Evolutionary conservation across 1,140 invertebrate genomes (phyloP).

Genomic region (Drosophila bocqueti): DNA sequence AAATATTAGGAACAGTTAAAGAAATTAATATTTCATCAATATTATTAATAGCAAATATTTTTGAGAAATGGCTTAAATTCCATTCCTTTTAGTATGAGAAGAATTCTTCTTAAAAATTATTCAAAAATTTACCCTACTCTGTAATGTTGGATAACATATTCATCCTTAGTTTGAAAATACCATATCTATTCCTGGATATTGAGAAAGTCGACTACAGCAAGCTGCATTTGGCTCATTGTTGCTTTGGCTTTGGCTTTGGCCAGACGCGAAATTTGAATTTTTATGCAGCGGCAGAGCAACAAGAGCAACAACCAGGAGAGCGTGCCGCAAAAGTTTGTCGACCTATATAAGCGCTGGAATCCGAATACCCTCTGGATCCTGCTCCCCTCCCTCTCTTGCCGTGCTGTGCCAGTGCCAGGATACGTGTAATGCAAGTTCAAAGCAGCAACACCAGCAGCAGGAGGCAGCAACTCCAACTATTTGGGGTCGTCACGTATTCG

Average conservation of each 20-base stretch:
- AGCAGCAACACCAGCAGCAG: constrained; percentile 50
- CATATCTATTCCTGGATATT: constrained; percentile 5
- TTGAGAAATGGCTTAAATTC: too few species aligned
- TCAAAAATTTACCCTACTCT: neutral
- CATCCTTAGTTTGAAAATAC: neutral
- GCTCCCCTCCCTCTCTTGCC: neutral
- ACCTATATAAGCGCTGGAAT: constrained; percentile 74
- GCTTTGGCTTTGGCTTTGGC: constrained; percentile 46
- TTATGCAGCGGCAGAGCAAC: constrained; percentile 64
- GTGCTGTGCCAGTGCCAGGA: constrained; percentile 35
- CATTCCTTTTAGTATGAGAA: too few species aligned
- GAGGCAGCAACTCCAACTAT: constrained; percentile 63
- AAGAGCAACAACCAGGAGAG: constrained; percentile 59
- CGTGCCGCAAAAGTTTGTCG: constrained; percentile 81
- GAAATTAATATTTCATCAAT: too few species aligned
- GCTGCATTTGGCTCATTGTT: constrained; percentile 7
- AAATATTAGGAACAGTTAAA: too few species aligned
- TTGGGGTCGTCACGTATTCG: constrained; percentile 73
- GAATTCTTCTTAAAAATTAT: too few species aligned
- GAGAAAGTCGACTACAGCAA: neutral
- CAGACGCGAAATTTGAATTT: constrained; percentile 80
- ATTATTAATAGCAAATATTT: neutral
- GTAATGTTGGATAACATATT: neutral
- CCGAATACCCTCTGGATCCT: constrained; percentile 21
- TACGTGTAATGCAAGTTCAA: constrained; percentile 82